A percentile compares a stretch with the other conserved stretches of the same genome.
phyloP scores from a whole-genome alignment of 2,797 vertebrate genomes.

The Urosaurus nigricauda region DNA sequence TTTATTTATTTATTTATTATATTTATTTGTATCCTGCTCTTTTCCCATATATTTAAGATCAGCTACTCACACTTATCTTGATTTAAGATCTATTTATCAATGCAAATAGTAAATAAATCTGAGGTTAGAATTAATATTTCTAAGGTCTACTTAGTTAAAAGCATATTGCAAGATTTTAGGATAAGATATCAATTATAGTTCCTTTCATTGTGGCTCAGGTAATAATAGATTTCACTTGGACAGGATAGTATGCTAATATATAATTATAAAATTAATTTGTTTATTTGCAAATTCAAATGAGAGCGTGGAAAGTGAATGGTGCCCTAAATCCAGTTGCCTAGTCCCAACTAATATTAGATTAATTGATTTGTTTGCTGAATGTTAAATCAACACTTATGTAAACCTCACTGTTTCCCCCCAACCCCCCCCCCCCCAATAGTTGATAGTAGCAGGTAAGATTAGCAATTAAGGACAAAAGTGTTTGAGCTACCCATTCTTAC shows the following conservation, averaged over 20 bases:
- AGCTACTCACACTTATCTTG: neutral
- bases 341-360: no score
- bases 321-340: no score
- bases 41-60: neutral
- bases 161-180: neutral
- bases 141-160: neutral
- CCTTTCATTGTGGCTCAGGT: neutral
- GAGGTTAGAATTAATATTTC: neutral
- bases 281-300: constrained; percentile 15
- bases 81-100: neutral
- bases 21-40: no score
- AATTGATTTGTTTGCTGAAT: neutral
- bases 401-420: no score
- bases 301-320: neutral
- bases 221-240: neutral
- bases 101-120: neutral
- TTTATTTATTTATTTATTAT: no score
- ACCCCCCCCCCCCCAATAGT: no score
- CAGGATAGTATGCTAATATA: neutral
- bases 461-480: neutral
- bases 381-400: neutral
- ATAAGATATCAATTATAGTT: neutral
- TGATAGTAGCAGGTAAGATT: neutral
- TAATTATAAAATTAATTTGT: neutral
- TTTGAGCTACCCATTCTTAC: neutral